Conservation (phyloP, 2,888 invertebrate species). For the Troides aeacus region DNA sequence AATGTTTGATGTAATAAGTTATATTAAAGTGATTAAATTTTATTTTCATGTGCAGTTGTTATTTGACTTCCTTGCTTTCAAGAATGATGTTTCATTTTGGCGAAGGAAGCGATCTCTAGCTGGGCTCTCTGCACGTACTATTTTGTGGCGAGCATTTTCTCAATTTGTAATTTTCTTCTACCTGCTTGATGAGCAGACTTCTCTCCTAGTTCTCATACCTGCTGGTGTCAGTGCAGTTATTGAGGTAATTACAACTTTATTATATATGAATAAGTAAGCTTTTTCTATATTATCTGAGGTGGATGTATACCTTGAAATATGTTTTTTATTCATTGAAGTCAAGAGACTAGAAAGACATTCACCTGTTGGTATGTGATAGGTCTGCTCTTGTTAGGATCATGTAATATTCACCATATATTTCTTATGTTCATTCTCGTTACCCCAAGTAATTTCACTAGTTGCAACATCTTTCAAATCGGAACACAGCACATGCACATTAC, state of each 20-base stretch:
- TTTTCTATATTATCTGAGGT: too few relatives aligned
- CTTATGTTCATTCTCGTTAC: too few relatives aligned
- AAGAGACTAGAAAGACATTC: too few relatives aligned
- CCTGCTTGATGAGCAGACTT: constrained; percentile 94
- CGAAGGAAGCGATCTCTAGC: constrained; percentile 90
- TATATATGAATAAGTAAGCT: too few relatives aligned
- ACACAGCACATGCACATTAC: too few relatives aligned
- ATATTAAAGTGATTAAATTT: neutral
- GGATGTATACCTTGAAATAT: neutral
- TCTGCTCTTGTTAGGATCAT: too few relatives aligned
- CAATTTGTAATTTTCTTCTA: constrained; percentile 95
- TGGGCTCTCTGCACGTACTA: constrained; percentile 92
- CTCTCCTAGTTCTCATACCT: constrained; percentile 92
- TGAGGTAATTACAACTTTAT: constrained; percentile 82
- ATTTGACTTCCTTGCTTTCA: constrained; percentile 98
- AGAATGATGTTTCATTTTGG: constrained; percentile 99
- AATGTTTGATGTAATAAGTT: too few relatives aligned
- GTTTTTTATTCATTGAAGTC: too few relatives aligned
- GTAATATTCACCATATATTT: too few relatives aligned
- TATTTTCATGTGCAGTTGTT: constrained; percentile 84
- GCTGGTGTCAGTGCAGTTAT: constrained; percentile 92
- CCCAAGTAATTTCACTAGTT: too few relatives aligned
- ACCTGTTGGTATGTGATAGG: too few relatives aligned
- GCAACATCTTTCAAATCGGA: too few relatives aligned
- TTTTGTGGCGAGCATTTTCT: constrained; percentile 96